Conservation (phyloP, 2,113 vertebrate genomes). For the Hippocampus barbouri region DNA sequence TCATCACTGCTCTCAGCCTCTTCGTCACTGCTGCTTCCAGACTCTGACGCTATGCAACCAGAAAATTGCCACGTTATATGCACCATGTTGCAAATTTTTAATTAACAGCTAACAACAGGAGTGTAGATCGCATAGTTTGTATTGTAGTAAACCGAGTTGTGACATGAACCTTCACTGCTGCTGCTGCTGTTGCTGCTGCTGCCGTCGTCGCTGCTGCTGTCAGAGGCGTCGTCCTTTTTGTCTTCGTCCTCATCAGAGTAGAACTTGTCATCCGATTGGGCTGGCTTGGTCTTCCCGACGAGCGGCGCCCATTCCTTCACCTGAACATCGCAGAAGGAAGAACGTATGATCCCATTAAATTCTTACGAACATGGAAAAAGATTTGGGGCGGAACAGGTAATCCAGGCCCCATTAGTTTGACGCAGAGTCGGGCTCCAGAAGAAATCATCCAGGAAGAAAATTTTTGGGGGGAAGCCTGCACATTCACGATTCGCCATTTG, state of each 20-base stretch:
- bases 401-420: neutral
- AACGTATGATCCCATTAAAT: neutral
- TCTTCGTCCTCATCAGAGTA: conserved; percentile 85
- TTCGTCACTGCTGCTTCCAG: conserved; percentile 75
- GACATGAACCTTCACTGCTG: conserved; percentile 57
- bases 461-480: too few relatives aligned
- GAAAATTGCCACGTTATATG: too few relatives aligned
- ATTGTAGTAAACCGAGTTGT: neutral
- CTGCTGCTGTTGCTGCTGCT: conserved; percentile 63
- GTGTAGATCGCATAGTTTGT: too few relatives aligned
- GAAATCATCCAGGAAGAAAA: neutral
- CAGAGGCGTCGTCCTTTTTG: conserved; percentile 71
- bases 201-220: conserved; percentile 61
- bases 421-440: neutral
- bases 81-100: too few relatives aligned
- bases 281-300: conserved; percentile 75
- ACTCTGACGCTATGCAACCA: conserved; percentile 45
- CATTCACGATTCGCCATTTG: too few relatives aligned
- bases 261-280: conserved; percentile 81
- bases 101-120: too few relatives aligned
- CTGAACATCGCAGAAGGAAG: conserved; percentile 50
- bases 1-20: conserved; percentile 67
- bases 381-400: neutral
- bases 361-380: neutral
- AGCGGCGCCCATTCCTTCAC: conserved; percentile 75